Percentiles rank a stretch among this genome's conserved stretches.
Evolutionary conservation across 2,797 vertebrate genomes (phyloP).

Genomic region (Threskiornis aethiopicus): DNA sequence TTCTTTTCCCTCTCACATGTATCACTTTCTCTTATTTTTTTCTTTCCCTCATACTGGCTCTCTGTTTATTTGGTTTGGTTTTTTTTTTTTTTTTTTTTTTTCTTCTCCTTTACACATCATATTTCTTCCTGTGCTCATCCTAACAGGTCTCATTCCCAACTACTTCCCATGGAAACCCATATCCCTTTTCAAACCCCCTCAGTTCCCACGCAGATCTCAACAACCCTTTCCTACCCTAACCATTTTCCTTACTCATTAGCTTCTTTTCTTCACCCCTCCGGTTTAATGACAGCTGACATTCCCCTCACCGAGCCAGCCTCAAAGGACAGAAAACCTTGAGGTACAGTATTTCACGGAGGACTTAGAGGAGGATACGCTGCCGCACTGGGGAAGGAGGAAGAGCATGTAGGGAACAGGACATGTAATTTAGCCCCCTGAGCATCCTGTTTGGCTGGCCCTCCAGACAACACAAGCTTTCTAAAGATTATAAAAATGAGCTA

Average conservation of each 20-base stretch:
- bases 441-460: neutral
- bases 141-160: neutral
- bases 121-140: neutral
- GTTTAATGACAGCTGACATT: neutral
- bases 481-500: neutral
- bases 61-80: too few relatives aligned
- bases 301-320: neutral
- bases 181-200: neutral
- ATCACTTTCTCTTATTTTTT: neutral
- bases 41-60: neutral
- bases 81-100: neutral
- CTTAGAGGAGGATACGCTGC: neutral
- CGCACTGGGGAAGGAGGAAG: neutral
- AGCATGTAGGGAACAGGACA: neutral
- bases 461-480: neutral
- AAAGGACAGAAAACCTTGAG: neutral
- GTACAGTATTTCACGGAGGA: neutral
- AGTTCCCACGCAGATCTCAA: neutral
- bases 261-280: neutral
- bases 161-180: neutral
- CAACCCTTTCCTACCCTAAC: neutral
- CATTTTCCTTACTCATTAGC: neutral
- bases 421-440: neutral
- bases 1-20: neutral
- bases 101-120: neutral